A percentile compares a stretch with the other conserved stretches of the same genome.
These are phyloP conservation scores for Drosophila nr. perissopoda DNA, from an alignment of 2,888 invertebrate species.

Conservation along the genomic window DNA sequence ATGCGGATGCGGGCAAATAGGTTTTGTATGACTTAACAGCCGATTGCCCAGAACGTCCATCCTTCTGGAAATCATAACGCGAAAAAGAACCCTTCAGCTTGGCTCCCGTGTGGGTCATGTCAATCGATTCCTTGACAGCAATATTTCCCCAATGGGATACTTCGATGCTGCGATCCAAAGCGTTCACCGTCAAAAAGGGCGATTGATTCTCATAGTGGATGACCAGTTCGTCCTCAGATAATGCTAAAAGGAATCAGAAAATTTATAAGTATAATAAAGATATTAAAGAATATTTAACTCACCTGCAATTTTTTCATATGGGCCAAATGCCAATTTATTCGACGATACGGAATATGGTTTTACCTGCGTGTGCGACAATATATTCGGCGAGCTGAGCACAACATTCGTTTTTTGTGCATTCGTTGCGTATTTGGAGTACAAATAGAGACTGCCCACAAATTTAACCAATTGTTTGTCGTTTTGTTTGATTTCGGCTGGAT, in stretches of 20 bases:
- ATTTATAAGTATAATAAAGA: neutral
- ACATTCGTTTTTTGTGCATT: constrained; percentile 93
- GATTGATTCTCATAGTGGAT: constrained; percentile 98
- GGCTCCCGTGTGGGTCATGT: constrained; percentile 96
- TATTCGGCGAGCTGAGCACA: constrained; percentile 90
- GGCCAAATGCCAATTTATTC: constrained; percentile 94
- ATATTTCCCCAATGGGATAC: constrained; percentile 99
- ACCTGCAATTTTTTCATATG: constrained; percentile 90
- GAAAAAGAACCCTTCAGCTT: constrained; percentile 97
- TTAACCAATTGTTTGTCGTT: constrained; percentile 97
- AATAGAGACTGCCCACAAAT: constrained; percentile 93
- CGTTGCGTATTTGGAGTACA: constrained; percentile 93
- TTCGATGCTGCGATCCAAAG: constrained; percentile 94
- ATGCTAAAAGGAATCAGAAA: constrained; percentile 77
- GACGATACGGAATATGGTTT: constrained; percentile 93
- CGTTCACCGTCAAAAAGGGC: constrained; percentile 97
- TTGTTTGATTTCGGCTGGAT: constrained; percentile 95
- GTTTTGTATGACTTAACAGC: constrained; percentile 97
- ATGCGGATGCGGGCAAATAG: constrained; percentile 93
- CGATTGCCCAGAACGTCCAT: constrained; percentile 93
- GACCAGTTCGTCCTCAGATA: constrained; percentile 88
- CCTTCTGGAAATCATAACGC: constrained; percentile 98
- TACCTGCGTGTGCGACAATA: constrained; percentile 91
- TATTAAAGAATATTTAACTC: constrained; percentile 43
- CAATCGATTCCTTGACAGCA: constrained; percentile 97